Evolutionary conservation across 2,113 vertebrate species (phyloP).

Genomic region (Cebidichthys violaceus): DNA sequence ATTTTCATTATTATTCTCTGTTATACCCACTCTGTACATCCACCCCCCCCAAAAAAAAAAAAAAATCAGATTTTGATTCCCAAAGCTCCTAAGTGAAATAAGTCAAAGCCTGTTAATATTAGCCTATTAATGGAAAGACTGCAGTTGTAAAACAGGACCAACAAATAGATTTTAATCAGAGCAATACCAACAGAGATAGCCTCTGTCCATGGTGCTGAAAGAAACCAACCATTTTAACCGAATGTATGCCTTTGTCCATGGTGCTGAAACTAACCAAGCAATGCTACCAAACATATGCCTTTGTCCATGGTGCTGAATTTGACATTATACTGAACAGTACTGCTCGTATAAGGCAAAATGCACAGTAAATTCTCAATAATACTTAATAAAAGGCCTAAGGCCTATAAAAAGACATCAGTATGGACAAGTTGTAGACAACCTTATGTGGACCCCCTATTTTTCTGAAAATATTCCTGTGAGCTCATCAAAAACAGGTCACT

Average conservation of each 20-base stretch:
- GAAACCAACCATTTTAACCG: neutral
- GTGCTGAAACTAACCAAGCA: constrained; percentile 20
- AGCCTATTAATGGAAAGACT: neutral
- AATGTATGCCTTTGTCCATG: neutral
- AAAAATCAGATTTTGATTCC: neutral
- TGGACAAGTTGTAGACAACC: constrained; percentile 33
- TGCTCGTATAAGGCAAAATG: constrained; percentile 17
- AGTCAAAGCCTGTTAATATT: constrained; percentile 33
- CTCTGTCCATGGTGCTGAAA: constrained; percentile 16
- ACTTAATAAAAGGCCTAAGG: constrained; percentile 14
- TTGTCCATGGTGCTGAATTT: constrained; percentile 49
- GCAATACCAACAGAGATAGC: neutral
- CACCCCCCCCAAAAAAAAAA: neutral
- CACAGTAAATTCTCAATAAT: constrained; percentile 9
- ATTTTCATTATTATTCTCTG: constrained; percentile 40
- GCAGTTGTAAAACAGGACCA: constrained; percentile 18
- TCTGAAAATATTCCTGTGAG: constrained; percentile 48
- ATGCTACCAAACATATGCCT: neutral
- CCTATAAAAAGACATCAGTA: neutral
- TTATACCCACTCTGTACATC: constrained; percentile 3
- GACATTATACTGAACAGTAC: constrained; percentile 18
- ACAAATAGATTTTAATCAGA: neutral
- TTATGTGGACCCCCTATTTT: constrained; percentile 29
- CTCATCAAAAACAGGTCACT: constrained; percentile 61
- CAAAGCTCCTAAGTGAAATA: constrained; percentile 31